A percentile compares a stretch with the other conserved stretches of the same genome.
These are phyloP conservation scores for Thalpophila matura DNA, from an alignment of 2,888 invertebrate species.

Conservation along the genomic window DNA sequence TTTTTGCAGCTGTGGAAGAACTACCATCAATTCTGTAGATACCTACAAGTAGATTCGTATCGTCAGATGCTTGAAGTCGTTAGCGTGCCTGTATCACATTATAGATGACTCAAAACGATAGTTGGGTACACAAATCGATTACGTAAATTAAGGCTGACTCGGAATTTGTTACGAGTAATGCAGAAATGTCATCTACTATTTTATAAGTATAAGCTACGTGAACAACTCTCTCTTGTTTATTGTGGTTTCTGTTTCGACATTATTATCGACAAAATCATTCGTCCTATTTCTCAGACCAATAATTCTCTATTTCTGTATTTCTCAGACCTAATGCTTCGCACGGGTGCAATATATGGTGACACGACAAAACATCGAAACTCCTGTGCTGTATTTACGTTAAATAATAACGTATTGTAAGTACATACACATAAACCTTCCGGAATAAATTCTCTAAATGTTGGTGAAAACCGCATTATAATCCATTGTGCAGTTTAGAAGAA, in stretches of 20 bases:
- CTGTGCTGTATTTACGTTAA: too few species aligned
- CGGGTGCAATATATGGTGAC: too few species aligned
- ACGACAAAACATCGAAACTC: too few species aligned
- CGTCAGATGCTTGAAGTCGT: conserved; percentile 15
- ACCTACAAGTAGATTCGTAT: conserved; percentile 26
- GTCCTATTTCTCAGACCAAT: background rate
- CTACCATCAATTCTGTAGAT: background rate
- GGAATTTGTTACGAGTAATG: background rate
- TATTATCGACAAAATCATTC: background rate
- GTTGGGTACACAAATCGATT: conserved; percentile 8
- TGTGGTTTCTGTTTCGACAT: background rate
- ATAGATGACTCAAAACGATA: conserved; percentile 23
- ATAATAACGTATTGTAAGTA: too few species aligned
- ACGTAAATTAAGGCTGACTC: conserved; percentile 12
- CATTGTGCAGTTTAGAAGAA: too few species aligned
- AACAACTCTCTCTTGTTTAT: background rate
- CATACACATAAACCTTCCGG: too few species aligned
- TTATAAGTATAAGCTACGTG: background rate
- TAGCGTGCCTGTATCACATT: conserved; percentile 22
- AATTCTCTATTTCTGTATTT: too few species aligned
- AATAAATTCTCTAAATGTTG: too few species aligned
- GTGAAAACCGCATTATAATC: too few species aligned
- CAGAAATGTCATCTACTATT: conserved; percentile 6
- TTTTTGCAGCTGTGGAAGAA: background rate
- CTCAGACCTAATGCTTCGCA: too few species aligned